A percentile compares a stretch with the other conserved stretches of the same genome.
Evolutionary conservation across 2,113 vertebrate species (phyloP).

Genomic region (Orientallactaga bullata): DNA sequence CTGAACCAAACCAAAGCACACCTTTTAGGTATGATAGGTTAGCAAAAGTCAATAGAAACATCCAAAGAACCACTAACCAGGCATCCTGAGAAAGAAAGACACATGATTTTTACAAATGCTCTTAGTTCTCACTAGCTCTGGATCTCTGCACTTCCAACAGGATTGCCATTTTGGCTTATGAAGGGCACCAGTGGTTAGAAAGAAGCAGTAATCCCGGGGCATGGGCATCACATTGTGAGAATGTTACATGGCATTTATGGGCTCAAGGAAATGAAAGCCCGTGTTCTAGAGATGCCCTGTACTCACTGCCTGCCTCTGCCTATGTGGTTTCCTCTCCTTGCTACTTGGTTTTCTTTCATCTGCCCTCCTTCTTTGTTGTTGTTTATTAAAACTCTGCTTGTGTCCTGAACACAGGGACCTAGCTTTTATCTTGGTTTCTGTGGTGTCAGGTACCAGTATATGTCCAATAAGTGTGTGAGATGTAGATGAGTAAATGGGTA

Average conservation of each 20-base stretch:
- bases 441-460: neutral
- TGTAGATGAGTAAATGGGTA: neutral
- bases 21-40: conserved; percentile 1
- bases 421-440: neutral
- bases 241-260: neutral
- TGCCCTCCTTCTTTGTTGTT: neutral
- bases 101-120: neutral
- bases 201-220: neutral
- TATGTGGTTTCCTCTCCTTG: neutral
- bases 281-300: neutral
- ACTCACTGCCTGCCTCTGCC: neutral
- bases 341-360: neutral
- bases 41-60: neutral
- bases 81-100: neutral
- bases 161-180: neutral
- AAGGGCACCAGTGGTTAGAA: neutral
- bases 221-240: neutral
- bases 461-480: neutral
- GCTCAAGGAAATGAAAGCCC: neutral
- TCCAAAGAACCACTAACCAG: neutral
- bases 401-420: neutral
- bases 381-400: neutral
- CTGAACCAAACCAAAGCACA: neutral
- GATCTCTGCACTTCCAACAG: neutral
- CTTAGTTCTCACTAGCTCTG: neutral